Evolutionary conservation across 2,888 invertebrate genomes (phyloP).

Genomic region (Apocheima hispidaria): DNA sequence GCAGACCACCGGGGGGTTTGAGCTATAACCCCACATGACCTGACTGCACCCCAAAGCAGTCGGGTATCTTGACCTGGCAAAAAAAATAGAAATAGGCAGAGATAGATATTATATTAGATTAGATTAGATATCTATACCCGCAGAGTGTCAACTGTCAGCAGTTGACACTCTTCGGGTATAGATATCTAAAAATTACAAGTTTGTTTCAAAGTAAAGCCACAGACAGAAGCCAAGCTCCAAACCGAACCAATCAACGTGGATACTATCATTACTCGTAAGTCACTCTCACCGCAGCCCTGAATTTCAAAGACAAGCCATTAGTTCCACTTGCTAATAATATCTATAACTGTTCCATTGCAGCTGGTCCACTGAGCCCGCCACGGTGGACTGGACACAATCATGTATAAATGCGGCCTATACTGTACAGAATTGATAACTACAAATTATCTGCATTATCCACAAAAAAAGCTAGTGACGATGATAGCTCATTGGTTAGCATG

Average conservation of each 20-base stretch:
- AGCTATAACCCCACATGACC: too few species aligned
- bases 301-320: slow-evolving; percentile 65
- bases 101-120: too few species aligned
- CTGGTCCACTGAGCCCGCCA: slow-evolving; percentile 41
- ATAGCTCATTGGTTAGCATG: too few species aligned
- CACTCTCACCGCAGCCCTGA: slow-evolving; percentile 60
- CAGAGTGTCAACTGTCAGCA: too few species aligned
- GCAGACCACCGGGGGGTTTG: too few species aligned
- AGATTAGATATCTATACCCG: too few species aligned
- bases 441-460: neutral
- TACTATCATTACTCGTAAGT: slow-evolving; percentile 40
- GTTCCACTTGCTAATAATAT: slow-evolving; percentile 71
- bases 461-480: too few species aligned
- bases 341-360: slow-evolving; percentile 51
- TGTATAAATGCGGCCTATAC: slow-evolving; percentile 10
- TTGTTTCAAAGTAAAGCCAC: neutral
- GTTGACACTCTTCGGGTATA: too few species aligned
- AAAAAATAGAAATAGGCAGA: too few species aligned
- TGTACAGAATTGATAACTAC: neutral
- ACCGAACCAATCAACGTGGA: neutral
- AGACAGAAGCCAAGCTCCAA: neutral
- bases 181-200: neutral
- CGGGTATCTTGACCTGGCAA: too few species aligned
- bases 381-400: slow-evolving; percentile 26
- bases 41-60: too few species aligned